phyloP scores from a whole-genome alignment of 92 coral and sea anemone species.

The Actinostola sp. region DNA sequence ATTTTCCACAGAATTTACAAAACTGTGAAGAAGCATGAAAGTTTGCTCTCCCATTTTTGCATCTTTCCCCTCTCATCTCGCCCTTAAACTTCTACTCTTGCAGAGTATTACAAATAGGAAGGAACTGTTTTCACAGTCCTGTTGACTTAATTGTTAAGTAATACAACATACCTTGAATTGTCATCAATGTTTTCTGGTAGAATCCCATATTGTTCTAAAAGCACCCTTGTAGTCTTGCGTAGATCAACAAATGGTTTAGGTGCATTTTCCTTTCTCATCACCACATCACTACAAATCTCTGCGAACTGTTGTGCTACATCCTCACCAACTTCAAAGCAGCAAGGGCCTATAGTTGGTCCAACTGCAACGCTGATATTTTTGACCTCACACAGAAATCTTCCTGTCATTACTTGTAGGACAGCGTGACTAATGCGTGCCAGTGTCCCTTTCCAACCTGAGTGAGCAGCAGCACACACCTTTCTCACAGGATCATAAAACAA shows the following conservation, averaged over 20 bases:
- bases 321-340: slow-evolving; percentile 93
- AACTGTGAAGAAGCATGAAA: too few species aligned
- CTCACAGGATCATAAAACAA: slow-evolving; percentile 82
- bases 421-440: slow-evolving; percentile 60
- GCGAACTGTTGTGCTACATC: slow-evolving; percentile 82
- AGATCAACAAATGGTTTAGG: slow-evolving; percentile 85
- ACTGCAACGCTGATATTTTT: slow-evolving; percentile 64
- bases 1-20: too few species aligned
- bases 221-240: slow-evolving; percentile 64
- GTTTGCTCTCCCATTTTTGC: too few species aligned
- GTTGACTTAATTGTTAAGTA: not conserved
- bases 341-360: slow-evolving; percentile 92
- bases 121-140: too few species aligned
- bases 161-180: slow-evolving; percentile 60
- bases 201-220: slow-evolving; percentile 72
- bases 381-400: slow-evolving; percentile 62
- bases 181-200: slow-evolving; percentile 74
- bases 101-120: too few species aligned
- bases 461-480: slow-evolving; percentile 94
- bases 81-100: too few species aligned
- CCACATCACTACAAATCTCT: slow-evolving; percentile 61
- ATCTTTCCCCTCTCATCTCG: too few species aligned
- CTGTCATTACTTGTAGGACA: slow-evolving; percentile 61
- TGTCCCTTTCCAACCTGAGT: slow-evolving; percentile 91
- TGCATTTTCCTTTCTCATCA: slow-evolving; percentile 58